Evolutionary conservation across 2,113 vertebrate genomes (phyloP), one percentile per base, ranked within the genome.

Genomic region (Tragelaphus scriptus): DNA sequence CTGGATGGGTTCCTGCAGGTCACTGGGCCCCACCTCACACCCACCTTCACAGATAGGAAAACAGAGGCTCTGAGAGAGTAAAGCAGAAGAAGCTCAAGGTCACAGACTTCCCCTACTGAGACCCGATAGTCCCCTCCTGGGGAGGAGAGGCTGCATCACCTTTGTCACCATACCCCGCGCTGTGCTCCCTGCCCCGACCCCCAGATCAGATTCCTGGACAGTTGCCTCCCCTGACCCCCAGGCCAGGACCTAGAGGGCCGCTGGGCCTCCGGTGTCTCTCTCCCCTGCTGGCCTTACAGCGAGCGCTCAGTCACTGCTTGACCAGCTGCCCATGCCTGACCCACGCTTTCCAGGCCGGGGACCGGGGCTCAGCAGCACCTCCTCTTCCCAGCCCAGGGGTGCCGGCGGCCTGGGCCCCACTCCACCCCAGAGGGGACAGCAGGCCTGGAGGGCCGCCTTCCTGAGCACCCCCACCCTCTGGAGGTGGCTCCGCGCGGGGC

Each of bases 361-460:
- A 61, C 15, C 19, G 0, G 2, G 30, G 30, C 80, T 1, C 68
- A 71, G n/a, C 19, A 12, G 10, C 0, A 1, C 68, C 32, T 59
- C 40, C 17, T 32, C 55, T 90, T 71, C 53, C 17, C 44, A 44
- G n/a, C 26, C 2, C 5, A 5, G 17, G 44, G n/a, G 58, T 16
- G 3, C 32, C 6, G 14, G 61, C 58, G 11, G n/a, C 36, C 21
- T 25, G 63, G 68, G 19, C 49, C 32, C 80, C 11, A 2, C 80
- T 21, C 30, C 4, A 13, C 36, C 79, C 63, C 26, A 1, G 55
- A 17, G 56, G 49, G 51, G 17, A 17, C 0, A 0, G 28, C 23
- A 55, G 28, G 47, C 28, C 85, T 25, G 30, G 12, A 51, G 65
- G 68, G 30, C 71, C 5, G 6, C 68, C 95, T 88, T 3, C 79